Evolutionary conservation across 2,888 invertebrate genomes (phyloP), one percentile per base, ranked within the genome.

Genomic region (Ophion slaviceki): DNA sequence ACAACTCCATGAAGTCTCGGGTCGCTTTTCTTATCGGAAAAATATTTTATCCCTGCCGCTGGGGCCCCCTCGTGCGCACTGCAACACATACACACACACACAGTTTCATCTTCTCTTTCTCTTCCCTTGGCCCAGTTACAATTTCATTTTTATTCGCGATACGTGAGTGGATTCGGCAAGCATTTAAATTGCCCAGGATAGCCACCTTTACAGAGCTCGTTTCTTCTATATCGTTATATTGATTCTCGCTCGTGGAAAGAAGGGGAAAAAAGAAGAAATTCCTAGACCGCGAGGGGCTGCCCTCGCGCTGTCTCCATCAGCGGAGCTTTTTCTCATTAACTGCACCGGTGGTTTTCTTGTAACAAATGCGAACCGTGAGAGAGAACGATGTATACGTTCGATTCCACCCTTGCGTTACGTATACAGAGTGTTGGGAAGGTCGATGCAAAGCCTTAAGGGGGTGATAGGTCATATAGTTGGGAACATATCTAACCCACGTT

Each of bases 1-100:
- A 80, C 86, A 88, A 88, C 88, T 88, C 88, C 88, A 88, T 89
- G 87, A 89, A 89, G 88, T 88, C 87, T 84, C 80, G 66, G 82
- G 84, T 83, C 84, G 47, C 47, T 85, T 80, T 80, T 88, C 88
- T 89, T 89, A 89, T 89, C 89, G 87, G 87, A 88, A 87, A 88
- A 89, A 89, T 89, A 89, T 88, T 89, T 88, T 88, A 89, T 82
- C 85, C 87, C 72, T 86, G 67, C 71, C 82, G 57, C 57, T 57
- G n/a, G 80, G 71, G 57, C 67, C 66, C 57, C 74, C 24, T 57
- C 61, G 53, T 59, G 17, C 61, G 20, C 68, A 59, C 74, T 70
- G 47, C 77, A 78, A 70, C 71, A 62, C 40, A 28, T 40, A 57
- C 20, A 14, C 36, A 64, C 77, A 57, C 74, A 61, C 68, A 85